Evolutionary conservation across 2,113 vertebrate species (phyloP), one percentile per base, ranked within the genome.

Genomic region (Macaca fascicularis): DNA sequence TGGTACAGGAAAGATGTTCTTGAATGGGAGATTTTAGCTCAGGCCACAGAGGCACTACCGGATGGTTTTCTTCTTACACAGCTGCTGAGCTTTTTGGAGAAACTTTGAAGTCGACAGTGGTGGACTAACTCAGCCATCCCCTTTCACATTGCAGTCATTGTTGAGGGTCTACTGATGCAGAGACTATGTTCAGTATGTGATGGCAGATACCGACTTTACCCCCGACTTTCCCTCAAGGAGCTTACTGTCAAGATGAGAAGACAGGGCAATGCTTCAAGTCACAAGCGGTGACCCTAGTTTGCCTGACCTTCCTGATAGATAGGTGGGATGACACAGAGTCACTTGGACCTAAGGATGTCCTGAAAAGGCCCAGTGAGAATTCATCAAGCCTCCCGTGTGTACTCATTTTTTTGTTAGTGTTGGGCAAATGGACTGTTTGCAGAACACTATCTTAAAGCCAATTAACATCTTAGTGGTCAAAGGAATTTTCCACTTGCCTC

Each of bases 401-500:
- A 45, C 32, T 78, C 17, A 12, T 50, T 35, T 75, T 75, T 86
- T 89, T 61, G 43, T 70, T 45, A 92, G 57, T 38, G 48, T 8
- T n/a, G 52, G 35, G 78, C n/a, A 80, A 90, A 82, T 52, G 27
- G 17, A 57, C 45, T 83, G 20, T 69, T 67, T 55, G 12, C 45
- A 69, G 64, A 93, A 70, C 20, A 16, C 50, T 84, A 92, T 79
- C 52, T 48, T 22, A 69, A 72, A 94, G 69, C 20, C 70, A 80
- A 22, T 90, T 81, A 93, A 69, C 38, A 57, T 82, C 79, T 94
- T 22, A 59, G 70, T 38, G 32, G 92, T 87, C 10, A 38, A 45
- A 83, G 43, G 35, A 87, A 81, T 93, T 93, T 89, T 57, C 87
- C 35, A 57, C 43, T 32, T 87, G 74, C 38, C 59, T 89, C 74